Evolutionary conservation across 2,888 invertebrate genomes (phyloP).

Genomic region (Megamerina dolium): DNA sequence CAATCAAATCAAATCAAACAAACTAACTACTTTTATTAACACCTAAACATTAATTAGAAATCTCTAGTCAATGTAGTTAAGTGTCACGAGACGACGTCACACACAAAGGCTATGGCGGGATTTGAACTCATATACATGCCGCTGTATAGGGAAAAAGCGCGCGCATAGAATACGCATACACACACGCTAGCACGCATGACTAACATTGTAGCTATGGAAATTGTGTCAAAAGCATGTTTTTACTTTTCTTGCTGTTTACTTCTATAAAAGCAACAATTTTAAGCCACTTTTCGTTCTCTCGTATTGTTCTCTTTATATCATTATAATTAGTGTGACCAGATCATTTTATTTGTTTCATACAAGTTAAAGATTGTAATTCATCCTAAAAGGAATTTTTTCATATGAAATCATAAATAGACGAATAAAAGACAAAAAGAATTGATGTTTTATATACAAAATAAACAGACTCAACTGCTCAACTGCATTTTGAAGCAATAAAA

Average conservation of each 20-base stretch:
- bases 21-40: not conserved
- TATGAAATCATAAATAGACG: too few species aligned
- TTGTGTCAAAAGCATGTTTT: not conserved
- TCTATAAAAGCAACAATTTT: conserved; percentile 14
- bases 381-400: too few species aligned
- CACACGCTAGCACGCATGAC: not conserved
- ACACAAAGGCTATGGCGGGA: not conserved
- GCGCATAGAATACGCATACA: not conserved
- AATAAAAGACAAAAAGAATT: too few species aligned
- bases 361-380: too few species aligned
- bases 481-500: too few species aligned
- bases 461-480: too few species aligned
- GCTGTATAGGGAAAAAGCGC: not conserved
- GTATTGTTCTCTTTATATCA: conserved; percentile 9
- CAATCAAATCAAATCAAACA: too few species aligned
- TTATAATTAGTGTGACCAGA: not conserved
- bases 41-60: not conserved
- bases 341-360: too few species aligned
- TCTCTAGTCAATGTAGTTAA: not conserved
- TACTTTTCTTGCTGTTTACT: not conserved
- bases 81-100: too few species aligned
- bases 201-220: not conserved
- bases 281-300: conserved; percentile 31
- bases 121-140: not conserved
- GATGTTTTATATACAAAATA: too few species aligned